phyloP scores from a whole-genome alignment of 92 coral and sea anemone species.

The Umimayanthus chanpuru region DNA sequence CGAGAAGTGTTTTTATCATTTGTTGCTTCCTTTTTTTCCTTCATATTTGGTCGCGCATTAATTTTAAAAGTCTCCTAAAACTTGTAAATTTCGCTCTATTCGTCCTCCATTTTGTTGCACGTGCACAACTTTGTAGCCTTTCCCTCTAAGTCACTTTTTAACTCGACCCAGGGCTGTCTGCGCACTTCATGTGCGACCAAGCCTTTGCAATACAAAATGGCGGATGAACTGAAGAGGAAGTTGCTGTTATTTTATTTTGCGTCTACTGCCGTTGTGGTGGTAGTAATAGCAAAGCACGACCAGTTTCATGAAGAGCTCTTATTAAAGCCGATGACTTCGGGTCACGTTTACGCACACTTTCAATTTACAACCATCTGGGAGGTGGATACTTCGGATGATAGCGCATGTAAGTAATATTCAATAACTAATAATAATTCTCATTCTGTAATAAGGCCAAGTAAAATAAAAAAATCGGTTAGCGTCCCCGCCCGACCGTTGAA shows the following conservation, averaged over 20 bases:
- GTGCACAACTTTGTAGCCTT: not conserved
- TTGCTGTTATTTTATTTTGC: not conserved
- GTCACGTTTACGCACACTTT: conserved; percentile 92
- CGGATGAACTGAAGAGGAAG: conserved; percentile 21
- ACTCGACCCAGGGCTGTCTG: conserved; percentile 27
- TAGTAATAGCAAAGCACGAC: conserved; percentile 53
- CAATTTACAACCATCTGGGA: conserved; percentile 94
- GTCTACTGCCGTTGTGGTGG: not conserved
- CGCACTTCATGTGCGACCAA: not conserved
- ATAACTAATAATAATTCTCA: not conserved
- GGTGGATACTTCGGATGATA: conserved; percentile 72
- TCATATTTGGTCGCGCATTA: not conserved
- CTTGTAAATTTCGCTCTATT: not conserved
- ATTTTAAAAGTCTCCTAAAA: not conserved
- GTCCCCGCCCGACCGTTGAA: too few species aligned
- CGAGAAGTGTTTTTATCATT: not conserved
- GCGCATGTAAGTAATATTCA: conserved; percentile 65
- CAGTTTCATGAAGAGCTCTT: conserved; percentile 91
- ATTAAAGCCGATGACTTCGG: conserved; percentile 83
- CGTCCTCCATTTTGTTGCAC: conserved; percentile 34
- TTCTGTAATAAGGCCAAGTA: too few species aligned
- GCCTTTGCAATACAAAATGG: conserved; percentile 28
- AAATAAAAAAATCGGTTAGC: too few species aligned
- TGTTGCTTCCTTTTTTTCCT: not conserved
- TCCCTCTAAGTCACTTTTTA: not conserved